Base-by-base conservation (phyloP, 2,113 vertebrate genomes). In the Cephalopholis sonnerati region DNA sequence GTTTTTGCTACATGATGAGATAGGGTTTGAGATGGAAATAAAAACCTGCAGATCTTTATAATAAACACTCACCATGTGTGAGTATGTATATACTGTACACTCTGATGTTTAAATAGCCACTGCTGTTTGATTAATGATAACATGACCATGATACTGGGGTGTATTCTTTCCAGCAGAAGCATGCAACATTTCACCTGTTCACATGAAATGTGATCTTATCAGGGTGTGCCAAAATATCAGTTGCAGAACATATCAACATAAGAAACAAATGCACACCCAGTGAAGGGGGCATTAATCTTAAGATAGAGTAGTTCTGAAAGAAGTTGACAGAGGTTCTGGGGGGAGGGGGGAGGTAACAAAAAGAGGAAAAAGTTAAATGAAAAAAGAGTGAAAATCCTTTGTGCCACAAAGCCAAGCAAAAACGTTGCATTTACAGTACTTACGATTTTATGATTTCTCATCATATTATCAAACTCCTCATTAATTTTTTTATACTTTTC, bases 401-500 rank as follows among this genome's bases (percentile, higher is more conserved):
- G 93, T 94, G 93, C 92, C 91, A 95, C 91, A 95, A 95, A 96
- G 94, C 94, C 95, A 95, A 95, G 94, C 94, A 95, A 94, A 91
- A 95, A 93, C 61, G 69, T 93, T 93, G 89, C 93, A 93, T 93
- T 93, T 92, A 93, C 93, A 93, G 91, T 94, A 96, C 96, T 96
- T 98, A 99, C 97, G 97, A 99, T 98, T 97, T 99, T 99, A 98
- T 99, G 98, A 98, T 98, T 99, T 97, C 98, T 95, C 98, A 99
- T 99, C 98, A 99, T 99, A 98, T 99, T 99, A 99, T 99, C 98
- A 98, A 99, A 99, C 94, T 99, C 98, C 97, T 99, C 98, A 97
- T 99, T 99, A 96, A 99, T 99, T 99, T 99, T 99, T 98, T 99
- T 99, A 97, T 99, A 99, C 95, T 99, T 99, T 96, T 99, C 98